These are phyloP conservation scores for Tromatobia lineatoria DNA, from an alignment of 2,888 invertebrate species.

Conservation along the genomic window DNA sequence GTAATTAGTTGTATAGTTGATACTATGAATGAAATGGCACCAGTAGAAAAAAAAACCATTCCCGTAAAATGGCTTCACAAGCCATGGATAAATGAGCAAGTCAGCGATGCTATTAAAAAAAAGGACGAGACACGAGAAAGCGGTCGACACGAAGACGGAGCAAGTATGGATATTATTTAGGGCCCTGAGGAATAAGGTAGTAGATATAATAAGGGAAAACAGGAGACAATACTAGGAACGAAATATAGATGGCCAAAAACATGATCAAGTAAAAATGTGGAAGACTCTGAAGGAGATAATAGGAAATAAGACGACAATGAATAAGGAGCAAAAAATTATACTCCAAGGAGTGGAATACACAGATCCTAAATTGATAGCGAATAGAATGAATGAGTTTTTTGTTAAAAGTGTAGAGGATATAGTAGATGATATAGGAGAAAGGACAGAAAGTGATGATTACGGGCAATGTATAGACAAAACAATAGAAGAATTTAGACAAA, in stretches of 20 bases:
- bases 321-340: not conserved
- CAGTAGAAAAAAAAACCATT: constrained; percentile 26
- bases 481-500: constrained; percentile 7
- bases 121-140: constrained; percentile 33
- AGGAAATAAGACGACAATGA: constrained; percentile 8
- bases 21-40: constrained; percentile 22
- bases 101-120: constrained; percentile 3
- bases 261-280: constrained; percentile 28
- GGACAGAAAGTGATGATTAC: not conserved
- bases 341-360: constrained; percentile 16
- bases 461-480: constrained; percentile 4
- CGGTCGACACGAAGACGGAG: not conserved
- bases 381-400: constrained; percentile 21
- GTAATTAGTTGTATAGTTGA: constrained; percentile 8
- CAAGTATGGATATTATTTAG: constrained; percentile 14
- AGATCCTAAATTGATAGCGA: constrained; percentile 1
- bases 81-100: constrained; percentile 35
- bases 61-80: constrained; percentile 41
- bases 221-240: constrained; percentile 30
- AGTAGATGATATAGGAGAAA: constrained; percentile 11
- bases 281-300: constrained; percentile 32
- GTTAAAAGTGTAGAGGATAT: constrained; percentile 17
- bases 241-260: constrained; percentile 31
- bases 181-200: constrained; percentile 4
- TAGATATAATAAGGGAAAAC: constrained; percentile 16